Percentiles rank a stretch among this genome's conserved stretches.
Evolutionary conservation across 2,888 invertebrate genomes (phyloP).

Genomic region (Melanargia galathea): DNA sequence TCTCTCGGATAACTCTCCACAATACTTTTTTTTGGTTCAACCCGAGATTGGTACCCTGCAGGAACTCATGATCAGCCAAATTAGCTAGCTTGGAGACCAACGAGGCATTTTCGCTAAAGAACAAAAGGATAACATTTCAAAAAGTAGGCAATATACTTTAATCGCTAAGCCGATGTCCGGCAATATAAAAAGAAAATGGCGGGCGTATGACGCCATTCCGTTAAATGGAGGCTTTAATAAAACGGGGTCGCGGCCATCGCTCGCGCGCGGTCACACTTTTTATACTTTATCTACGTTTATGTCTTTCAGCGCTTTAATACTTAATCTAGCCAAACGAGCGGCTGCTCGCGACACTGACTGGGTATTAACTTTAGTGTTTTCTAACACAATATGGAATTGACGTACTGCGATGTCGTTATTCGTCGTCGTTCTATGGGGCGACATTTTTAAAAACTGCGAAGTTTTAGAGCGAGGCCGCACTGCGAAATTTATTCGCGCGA

Average conservation of each 20-base stretch:
- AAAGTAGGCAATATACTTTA: constrained; percentile 34
- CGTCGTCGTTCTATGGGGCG: too few species aligned
- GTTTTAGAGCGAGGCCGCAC: too few species aligned
- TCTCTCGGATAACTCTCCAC: too few species aligned
- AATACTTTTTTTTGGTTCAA: too few species aligned
- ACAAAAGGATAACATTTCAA: constrained; percentile 11
- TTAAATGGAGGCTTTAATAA: constrained; percentile 45
- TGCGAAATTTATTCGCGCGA: too few species aligned
- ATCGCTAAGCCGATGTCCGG: constrained; percentile 36
- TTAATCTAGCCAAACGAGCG: constrained; percentile 37
- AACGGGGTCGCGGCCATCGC: constrained; percentile 42
- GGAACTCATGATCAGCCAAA: too few species aligned
- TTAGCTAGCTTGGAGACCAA: too few species aligned
- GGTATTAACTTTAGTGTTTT: not conserved
- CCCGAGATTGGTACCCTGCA: too few species aligned
- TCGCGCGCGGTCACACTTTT: constrained; percentile 41
- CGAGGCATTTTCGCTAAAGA: not conserved
- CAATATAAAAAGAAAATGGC: constrained; percentile 42
- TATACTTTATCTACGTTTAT: constrained; percentile 40
- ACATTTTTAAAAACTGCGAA: too few species aligned
- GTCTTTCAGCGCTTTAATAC: constrained; percentile 35
- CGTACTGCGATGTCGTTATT: too few species aligned
- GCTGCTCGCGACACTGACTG: constrained; percentile 8
- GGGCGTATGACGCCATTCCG: constrained; percentile 43
- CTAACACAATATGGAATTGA: not conserved